Percentiles rank a stretch among this genome's conserved stretches.
These are phyloP conservation scores for Clostera curtula DNA, from an alignment of 2,888 invertebrate genomes.

Conservation along the genomic window DNA sequence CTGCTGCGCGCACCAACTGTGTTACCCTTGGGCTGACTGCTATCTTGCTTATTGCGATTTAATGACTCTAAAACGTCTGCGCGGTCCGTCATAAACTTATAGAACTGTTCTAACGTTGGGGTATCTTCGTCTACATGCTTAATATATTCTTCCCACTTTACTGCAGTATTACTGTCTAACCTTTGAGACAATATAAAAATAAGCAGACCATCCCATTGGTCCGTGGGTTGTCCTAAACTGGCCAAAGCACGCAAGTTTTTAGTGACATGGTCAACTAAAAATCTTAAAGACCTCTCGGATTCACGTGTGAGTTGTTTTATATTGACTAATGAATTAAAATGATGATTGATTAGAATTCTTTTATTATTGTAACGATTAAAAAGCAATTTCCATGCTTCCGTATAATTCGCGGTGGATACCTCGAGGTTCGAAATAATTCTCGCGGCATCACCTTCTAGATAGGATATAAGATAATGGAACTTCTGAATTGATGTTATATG, in stretches of 20 bases:
- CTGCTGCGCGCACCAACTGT: too few species aligned
- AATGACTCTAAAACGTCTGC: constrained; percentile 18
- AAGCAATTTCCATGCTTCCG: not conserved
- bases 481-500: constrained; percentile 10
- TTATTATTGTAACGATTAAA: not conserved
- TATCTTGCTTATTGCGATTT: constrained; percentile 8
- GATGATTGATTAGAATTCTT: constrained; percentile 6
- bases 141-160: constrained; percentile 18
- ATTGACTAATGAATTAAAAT: constrained; percentile 11
- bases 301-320: constrained; percentile 9
- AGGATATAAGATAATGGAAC: constrained; percentile 14
- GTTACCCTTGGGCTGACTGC: too few species aligned
- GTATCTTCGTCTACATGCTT: constrained; percentile 9
- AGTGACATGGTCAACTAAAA: constrained; percentile 13
- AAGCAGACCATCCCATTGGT: constrained; percentile 12
- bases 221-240: constrained; percentile 13
- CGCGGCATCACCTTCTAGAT: constrained; percentile 18
- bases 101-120: constrained; percentile 17
- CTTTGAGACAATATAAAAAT: constrained; percentile 16
- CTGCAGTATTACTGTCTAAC: constrained; percentile 9
- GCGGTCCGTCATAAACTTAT: constrained; percentile 16
- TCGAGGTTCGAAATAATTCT: constrained; percentile 14
- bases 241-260: constrained; percentile 18
- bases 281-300: constrained; percentile 11
- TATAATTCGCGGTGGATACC: constrained; percentile 15